Evolutionary conservation across 1,140 invertebrate species (phyloP).

Genomic region (Melitaea cinxia): DNA sequence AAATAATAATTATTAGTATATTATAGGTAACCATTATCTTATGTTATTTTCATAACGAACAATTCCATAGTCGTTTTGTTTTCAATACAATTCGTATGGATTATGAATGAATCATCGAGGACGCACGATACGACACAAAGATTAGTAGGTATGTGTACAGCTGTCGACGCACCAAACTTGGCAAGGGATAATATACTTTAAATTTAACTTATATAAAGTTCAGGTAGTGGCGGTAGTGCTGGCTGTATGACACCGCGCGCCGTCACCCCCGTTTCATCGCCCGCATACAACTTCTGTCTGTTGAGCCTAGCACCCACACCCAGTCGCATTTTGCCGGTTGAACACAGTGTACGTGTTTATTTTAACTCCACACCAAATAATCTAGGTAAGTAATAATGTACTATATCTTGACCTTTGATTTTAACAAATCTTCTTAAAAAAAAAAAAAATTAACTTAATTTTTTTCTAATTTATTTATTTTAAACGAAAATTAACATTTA

Average conservation of each 20-base stretch:
- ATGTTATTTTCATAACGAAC: conserved; percentile 18
- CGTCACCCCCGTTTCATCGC: conserved; percentile 49
- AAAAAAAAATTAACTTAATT: not conserved
- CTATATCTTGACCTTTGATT: conserved; percentile 24
- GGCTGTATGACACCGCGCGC: conserved; percentile 25
- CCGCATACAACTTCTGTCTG: conserved; percentile 46
- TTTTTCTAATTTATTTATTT: not conserved
- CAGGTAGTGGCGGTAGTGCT: not conserved
- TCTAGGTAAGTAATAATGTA: conserved; percentile 53
- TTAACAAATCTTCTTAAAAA: not conserved
- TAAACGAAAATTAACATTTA: not conserved
- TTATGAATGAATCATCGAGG: conserved; percentile 55
- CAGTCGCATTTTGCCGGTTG: conserved; percentile 62
- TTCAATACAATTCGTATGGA: conserved; percentile 33
- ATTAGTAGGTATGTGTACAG: conserved; percentile 18
- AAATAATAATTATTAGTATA: too few relatives aligned
- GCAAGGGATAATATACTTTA: not conserved
- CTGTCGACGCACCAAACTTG: not conserved
- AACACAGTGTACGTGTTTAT: conserved; percentile 52
- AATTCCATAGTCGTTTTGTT: conserved; percentile 27
- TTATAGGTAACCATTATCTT: conserved; percentile 1
- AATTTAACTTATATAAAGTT: not conserved
- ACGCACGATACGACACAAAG: conserved; percentile 24
- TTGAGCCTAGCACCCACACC: conserved; percentile 34
- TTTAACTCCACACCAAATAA: conserved; percentile 48